Evolutionary conservation across 2,797 vertebrate species (phyloP), one percentile per base, ranked within the genome.

Genomic region (Myotis vivesi): DNA sequence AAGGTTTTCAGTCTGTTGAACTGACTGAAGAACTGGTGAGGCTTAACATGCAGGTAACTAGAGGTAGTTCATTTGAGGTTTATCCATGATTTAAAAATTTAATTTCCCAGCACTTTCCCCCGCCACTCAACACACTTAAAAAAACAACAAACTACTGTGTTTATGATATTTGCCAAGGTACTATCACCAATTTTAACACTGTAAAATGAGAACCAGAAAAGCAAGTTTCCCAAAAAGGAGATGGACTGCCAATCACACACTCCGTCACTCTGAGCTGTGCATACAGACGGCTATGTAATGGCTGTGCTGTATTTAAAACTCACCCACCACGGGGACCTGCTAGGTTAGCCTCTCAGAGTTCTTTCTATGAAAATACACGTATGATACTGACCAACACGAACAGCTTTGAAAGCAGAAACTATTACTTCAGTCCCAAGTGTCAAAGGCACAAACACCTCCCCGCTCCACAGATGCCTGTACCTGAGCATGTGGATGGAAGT

Each of bases 381-480:
- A 16, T 15, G 15, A 17, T 9, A 4, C 1, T 64, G 64, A 20
- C 64, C n/a, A 6, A 30, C 62, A 30, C 0, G 4, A 11, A 62
- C 49, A 4, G 22, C 46, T 55, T 9, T 36, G 55, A 59, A 80
- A 71, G 44, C 75, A 75, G 51, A 53, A 57, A 79, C 22, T 3
- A 44, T 23, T 46, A 62, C 12, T 22, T 20, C 15, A 8, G n/a
- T 19, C n/a, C 22, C 7, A 16, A 36, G 53, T 2, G 28, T 57
- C 82, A 46, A 23, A 64, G 73, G 81, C 25, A 38, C 30, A 22
- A 4, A 69, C 7, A 17, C 68, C 72, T n/a, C 66, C 64, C 3
- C 30, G 72, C n/a, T 7, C 25, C 30, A 12, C 0, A 0, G n/a
- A 28, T 6, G n/a, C 23, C 7, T n/a, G 19, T 0, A 6, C 3